Percentiles rank a stretch among this genome's conserved stretches.
phyloP scores from a whole-genome alignment of 2,888 invertebrate species.

The Tenthredo livida region DNA sequence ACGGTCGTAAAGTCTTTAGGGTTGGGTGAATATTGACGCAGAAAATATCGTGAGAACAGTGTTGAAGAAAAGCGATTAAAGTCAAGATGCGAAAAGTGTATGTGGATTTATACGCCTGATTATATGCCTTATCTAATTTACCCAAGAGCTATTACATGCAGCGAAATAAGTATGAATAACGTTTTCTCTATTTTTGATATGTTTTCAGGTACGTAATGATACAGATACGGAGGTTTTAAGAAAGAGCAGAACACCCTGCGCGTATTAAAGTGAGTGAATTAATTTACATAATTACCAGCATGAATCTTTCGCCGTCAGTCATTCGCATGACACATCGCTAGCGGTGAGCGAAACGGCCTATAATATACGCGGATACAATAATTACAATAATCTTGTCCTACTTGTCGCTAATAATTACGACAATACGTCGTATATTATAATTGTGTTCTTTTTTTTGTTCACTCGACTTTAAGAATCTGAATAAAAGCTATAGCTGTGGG shows the following conservation, averaged over 20 bases:
- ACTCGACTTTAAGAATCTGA: neutral
- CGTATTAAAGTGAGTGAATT: conserved; percentile 33
- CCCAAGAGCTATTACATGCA: neutral
- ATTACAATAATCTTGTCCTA: neutral
- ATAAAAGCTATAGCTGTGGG: neutral
- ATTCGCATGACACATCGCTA: neutral
- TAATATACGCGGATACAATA: neutral
- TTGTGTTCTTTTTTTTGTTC: neutral
- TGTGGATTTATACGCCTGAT: neutral
- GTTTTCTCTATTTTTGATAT: neutral
- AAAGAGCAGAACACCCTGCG: neutral
- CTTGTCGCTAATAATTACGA: neutral
- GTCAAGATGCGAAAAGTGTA: neutral
- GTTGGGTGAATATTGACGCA: neutral
- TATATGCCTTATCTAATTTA: neutral
- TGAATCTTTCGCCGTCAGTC: neutral
- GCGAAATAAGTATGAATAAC: neutral
- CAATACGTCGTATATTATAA: neutral
- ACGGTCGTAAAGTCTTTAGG: neutral
- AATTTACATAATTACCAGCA: conserved; percentile 23
- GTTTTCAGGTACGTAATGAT: conserved; percentile 30
- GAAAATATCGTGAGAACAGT: neutral
- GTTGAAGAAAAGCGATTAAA: neutral
- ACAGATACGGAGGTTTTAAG: neutral
- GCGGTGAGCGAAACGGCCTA: neutral